These are phyloP conservation scores for Apis florea DNA, from an alignment of 1,140 invertebrate genomes.

Conservation along the genomic window DNA sequence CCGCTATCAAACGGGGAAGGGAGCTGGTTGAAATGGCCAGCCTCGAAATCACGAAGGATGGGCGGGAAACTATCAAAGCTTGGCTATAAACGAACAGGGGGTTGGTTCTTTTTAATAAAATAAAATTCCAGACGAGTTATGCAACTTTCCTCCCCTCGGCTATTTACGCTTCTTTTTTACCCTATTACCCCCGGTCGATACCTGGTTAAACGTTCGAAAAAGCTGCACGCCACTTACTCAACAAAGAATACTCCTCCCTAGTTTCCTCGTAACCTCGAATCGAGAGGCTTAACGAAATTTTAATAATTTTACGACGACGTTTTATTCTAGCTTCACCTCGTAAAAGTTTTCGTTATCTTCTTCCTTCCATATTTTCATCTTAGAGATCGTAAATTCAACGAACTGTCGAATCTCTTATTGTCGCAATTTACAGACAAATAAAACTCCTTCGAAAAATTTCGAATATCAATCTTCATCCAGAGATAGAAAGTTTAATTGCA, in stretches of 20 bases:
- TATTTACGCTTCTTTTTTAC: background rate
- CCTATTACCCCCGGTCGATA: background rate
- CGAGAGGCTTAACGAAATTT: background rate
- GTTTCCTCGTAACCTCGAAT: no score
- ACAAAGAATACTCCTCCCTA: background rate
- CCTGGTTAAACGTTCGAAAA: background rate
- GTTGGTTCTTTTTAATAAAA: background rate
- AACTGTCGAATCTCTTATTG: no score
- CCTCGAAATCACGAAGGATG: background rate
- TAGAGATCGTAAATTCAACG: no score
- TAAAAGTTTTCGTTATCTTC: conserved; percentile 1
- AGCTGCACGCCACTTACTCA: background rate
- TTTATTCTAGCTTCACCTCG: no score
- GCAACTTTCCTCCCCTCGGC: background rate
- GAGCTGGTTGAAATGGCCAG: no score
- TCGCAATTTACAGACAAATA: no score
- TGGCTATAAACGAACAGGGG: background rate
- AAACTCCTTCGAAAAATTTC: no score
- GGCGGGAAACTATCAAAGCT: background rate
- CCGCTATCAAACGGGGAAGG: background rate
- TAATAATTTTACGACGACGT: conserved; percentile 1
- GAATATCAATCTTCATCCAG: no score
- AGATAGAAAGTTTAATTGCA: no score
- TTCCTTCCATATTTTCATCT: no score
- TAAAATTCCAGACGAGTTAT: background rate